Base-by-base conservation (phyloP, 2,113 vertebrate species). In the Semicossyphus pulcher region DNA sequence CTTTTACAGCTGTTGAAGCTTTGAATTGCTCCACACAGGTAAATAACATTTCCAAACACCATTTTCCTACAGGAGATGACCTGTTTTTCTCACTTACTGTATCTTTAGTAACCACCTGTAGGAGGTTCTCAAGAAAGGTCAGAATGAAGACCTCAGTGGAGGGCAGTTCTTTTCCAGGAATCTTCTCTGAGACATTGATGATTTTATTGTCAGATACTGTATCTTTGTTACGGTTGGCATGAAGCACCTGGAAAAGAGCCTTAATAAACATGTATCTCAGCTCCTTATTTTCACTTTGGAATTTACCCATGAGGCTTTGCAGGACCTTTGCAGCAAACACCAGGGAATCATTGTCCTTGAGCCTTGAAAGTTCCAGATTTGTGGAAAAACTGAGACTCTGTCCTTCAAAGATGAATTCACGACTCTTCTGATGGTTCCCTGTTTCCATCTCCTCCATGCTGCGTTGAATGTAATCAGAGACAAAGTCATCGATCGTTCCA, bases 341-440 rank as follows among this genome's bases (percentile, higher is more conserved):
- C 41, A 67, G 26, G 0, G 42, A 51, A 14, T 74, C 42, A 9
- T 26, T 3, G 0, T 49, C 26, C 14, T 16, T 63, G 2, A 74
- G 23, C 7, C n/a, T 36, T 42, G 57, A 57, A 54, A 74, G 49
- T 0, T 80, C 18, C 20, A 62, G 41, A 42, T 1, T 5, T 1
- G 3, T n/a, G 0, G 10, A 0, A 6, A 0, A 10, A 8, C 0
- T 34, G 2, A 68, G 32, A 62, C 21, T 42, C 41, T 36, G 7
- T 21, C 44, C 15, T 9, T 77, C 68, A 16, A 82, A 58, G 0
- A 77, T 34, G 0, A 67, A 72, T 51, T 49, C n/a, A 26, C 49
- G 41, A 14, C 0, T 7, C 0, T 44, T 1, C 4, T 12, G 66
- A 4, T 4, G 4, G 0, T 21, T 9, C 0, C 44, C 2, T 1